Evolutionary conservation across 1,140 invertebrate genomes (phyloP), one percentile per base, ranked within the genome.

Genomic region (Zaprionus ghesquierei): DNA sequence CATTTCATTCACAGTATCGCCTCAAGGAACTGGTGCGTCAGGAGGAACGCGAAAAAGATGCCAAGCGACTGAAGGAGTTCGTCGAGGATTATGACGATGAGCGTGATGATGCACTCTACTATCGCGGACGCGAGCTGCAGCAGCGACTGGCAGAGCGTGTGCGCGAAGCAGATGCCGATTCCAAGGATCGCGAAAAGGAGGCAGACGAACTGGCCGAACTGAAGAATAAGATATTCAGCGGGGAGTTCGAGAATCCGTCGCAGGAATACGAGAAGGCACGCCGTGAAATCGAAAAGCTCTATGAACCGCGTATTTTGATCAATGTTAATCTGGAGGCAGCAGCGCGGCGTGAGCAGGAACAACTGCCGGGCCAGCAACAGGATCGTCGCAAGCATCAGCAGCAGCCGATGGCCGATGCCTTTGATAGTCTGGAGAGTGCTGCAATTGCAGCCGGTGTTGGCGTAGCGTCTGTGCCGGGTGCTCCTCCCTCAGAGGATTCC

Each of bases 41-140:
- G 89, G 95, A 97, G 77, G 97, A 98, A 89, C 92, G 97, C 65
- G 95, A 96, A 90, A 95, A 95, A 69, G 98, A 99, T 93, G 98
- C 98, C 0, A 97, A 98, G 92, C 94, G 97, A 41, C 93, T 99
- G 12, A 98, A 98, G 92, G 98, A 99, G 93, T 99, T 99, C 92
- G 94, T 99, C 9, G 98, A 99, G 93, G 98, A 99, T 92, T 99
- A 99, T 92, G 98, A 99, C 92, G 98, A 99, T 92, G 98, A 99
- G 92, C 94, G 97, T 53, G 98, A 99, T 92, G 99, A 99, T 92
- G 94, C 96, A 25, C 99, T 99, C 92, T 99, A 97, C 93, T 99
- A 99, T 93, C 98, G 96, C 79, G 97, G 97, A 31, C 95, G 97
- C 92, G 97, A 98, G 90, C 93, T 99, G 50, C 95, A 96, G 89